These are phyloP conservation scores for Synodontis membranacea DNA, from an alignment of 2,113 vertebrate genomes.

Conservation along the genomic window DNA sequence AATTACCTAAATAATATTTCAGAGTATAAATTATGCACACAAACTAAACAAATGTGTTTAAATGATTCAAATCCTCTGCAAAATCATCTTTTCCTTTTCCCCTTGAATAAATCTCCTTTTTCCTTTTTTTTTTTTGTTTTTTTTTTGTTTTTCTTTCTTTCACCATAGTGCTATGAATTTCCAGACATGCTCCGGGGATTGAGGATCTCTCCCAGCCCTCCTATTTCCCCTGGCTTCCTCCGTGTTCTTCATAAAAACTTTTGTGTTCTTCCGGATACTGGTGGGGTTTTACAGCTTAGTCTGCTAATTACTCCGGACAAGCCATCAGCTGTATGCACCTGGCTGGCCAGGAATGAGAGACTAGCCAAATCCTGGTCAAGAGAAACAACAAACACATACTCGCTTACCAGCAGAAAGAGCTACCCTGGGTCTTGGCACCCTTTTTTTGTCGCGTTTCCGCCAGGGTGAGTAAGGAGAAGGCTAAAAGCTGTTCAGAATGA, in stretches of 20 bases:
- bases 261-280: conserved; percentile 53
- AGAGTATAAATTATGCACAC: conserved; percentile 8
- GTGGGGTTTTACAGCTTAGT: conserved; percentile 55
- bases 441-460: conserved; percentile 6
- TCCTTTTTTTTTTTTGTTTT: neutral
- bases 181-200: conserved; percentile 47
- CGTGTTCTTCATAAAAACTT: conserved; percentile 58
- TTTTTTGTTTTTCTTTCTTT: neutral
- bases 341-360: conserved; percentile 38
- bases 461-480: neutral
- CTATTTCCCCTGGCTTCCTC: conserved; percentile 44
- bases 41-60: conserved; percentile 21
- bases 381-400: conserved; percentile 4
- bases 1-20: conserved; percentile 20
- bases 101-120: neutral
- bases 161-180: conserved; percentile 33
- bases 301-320: conserved; percentile 56
- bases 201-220: conserved; percentile 40
- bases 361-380: conserved; percentile 5
- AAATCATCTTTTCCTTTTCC: neutral
- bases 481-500: conserved; percentile 24
- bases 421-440: neutral
- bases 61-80: neutral
- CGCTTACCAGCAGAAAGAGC: neutral
- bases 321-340: conserved; percentile 54